These are phyloP conservation scores for Alloscopus bannaensis DNA, from an alignment of 2,888 invertebrate species.

Conservation along the genomic window DNA sequence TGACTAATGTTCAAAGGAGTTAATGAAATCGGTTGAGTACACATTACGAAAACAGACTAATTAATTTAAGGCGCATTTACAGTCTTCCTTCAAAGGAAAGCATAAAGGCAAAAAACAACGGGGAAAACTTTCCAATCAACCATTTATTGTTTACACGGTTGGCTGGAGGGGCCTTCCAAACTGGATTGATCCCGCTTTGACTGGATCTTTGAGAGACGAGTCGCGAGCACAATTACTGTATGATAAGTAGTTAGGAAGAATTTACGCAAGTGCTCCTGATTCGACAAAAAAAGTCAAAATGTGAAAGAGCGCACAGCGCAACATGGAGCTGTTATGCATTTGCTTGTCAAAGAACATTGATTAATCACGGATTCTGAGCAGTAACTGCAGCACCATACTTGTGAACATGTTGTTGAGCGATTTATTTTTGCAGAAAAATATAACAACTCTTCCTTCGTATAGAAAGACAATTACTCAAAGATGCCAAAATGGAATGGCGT, in stretches of 20 bases:
- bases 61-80: too few relatives aligned
- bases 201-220: neutral
- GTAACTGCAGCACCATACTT: neutral
- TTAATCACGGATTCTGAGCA: neutral
- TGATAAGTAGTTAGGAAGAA: neutral
- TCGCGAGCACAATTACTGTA: neutral
- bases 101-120: too few relatives aligned
- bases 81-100: too few relatives aligned
- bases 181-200: neutral
- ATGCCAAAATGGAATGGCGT: neutral
- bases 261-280: neutral
- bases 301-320: neutral
- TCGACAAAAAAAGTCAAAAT: neutral
- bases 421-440: too few relatives aligned
- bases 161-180: neutral
- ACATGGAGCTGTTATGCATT: neutral
- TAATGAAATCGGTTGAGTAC: neutral
- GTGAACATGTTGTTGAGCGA: too few relatives aligned
- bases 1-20: too few relatives aligned
- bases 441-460: neutral
- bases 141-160: neutral
- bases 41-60: neutral
- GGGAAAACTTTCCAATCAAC: neutral
- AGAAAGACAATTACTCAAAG: neutral
- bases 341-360: neutral